Evolutionary conservation across 2,797 vertebrate species (phyloP).

Genomic region (Tenualosa thibaudeaui): DNA sequence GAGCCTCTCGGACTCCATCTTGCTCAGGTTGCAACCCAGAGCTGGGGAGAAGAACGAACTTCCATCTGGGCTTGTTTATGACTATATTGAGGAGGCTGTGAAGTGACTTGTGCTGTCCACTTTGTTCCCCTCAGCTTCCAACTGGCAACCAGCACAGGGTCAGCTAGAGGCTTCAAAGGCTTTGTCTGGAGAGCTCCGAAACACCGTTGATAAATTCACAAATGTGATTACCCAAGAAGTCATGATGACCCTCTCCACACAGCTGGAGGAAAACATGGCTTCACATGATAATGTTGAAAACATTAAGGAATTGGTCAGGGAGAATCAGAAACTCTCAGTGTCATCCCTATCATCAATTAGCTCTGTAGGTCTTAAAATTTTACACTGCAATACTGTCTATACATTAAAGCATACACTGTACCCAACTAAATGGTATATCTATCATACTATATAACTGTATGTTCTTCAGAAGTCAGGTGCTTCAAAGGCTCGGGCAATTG

Average conservation of each 20-base stretch:
- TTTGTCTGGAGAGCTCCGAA: neutral
- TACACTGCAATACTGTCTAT: too few species aligned
- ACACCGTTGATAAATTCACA: neutral
- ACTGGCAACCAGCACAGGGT: too few species aligned
- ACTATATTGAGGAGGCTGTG: neutral
- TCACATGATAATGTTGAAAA: neutral
- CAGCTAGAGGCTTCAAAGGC: neutral
- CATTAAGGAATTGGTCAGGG: too few species aligned
- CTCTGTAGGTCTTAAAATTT: too few species aligned
- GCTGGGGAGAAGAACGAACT: neutral
- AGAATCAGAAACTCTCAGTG: too few species aligned
- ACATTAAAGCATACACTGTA: too few species aligned
- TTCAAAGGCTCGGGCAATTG: too few species aligned
- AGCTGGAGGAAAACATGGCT: neutral
- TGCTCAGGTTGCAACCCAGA: neutral
- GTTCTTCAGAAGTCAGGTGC: too few species aligned
- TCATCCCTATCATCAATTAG: too few species aligned
- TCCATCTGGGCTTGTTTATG: neutral
- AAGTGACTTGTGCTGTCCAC: neutral
- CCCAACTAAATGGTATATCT: too few species aligned
- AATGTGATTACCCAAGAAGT: neutral
- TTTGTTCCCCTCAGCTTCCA: neutral
- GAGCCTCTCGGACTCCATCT: neutral
- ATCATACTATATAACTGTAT: too few species aligned
- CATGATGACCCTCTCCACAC: neutral